Percentiles rank a stretch among this genome's conserved stretches.
These are phyloP conservation scores for Bombylius major DNA, from an alignment of 2,888 invertebrate genomes.

Conservation along the genomic window DNA sequence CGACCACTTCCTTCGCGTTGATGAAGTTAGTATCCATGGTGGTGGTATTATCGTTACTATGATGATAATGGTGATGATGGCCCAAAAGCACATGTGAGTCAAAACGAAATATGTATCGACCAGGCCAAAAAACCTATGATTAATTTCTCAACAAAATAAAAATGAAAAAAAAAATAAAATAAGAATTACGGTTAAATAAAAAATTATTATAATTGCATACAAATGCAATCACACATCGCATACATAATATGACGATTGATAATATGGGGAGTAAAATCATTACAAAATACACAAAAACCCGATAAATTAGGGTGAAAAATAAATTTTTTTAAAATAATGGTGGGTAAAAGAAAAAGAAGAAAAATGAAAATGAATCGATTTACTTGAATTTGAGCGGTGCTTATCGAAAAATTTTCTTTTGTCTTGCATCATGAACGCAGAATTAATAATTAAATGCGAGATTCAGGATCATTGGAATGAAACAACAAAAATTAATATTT, in stretches of 20 bases:
- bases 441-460: conserved; percentile 7
- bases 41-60: too few relatives aligned
- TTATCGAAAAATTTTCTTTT: conserved; percentile 7
- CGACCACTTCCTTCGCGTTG: too few relatives aligned
- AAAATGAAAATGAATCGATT: background rate
- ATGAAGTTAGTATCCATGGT: too few relatives aligned
- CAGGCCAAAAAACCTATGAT: conserved; percentile 4
- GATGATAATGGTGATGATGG: too few relatives aligned
- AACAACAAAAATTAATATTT: too few relatives aligned
- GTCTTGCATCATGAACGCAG: conserved; percentile 10
- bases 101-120: conserved; percentile 2
- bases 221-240: background rate
- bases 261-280: too few relatives aligned
- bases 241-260: too few relatives aligned
- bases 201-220: conserved; percentile 1
- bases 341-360: background rate
- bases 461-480: background rate
- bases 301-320: too few relatives aligned
- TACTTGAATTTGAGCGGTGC: conserved; percentile 2
- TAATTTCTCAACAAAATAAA: conserved; percentile 6
- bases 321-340: too few relatives aligned
- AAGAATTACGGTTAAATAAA: background rate
- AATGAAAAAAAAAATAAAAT: background rate
- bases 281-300: background rate
- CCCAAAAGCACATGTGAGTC: background rate